Base-by-base conservation (phyloP, 1,140 invertebrate species). In the Brachionus asplanchnoidis region DNA sequence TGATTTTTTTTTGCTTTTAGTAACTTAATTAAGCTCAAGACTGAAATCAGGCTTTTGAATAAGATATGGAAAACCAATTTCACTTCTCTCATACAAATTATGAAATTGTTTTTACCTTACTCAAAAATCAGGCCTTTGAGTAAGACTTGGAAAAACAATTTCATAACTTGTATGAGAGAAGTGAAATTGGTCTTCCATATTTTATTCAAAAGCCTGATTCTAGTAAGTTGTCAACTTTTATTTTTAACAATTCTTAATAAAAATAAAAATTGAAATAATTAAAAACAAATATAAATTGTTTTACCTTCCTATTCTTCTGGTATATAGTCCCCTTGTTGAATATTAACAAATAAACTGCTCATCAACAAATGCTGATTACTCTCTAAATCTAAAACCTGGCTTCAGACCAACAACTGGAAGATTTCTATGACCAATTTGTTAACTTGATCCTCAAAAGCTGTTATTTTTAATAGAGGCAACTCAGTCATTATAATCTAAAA, bases 371-470 rank as follows among this genome's bases (percentile, higher is more conserved):
- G 89, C 70, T 89, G 87, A 73, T 90, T 90, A 65, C 86, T 87
- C 73, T 89, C 89, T 93, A 88, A 97, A 95, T 2, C 95, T 91
- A 89, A 95, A 97, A 32, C 89, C 89, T 2, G 95, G 94, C 90
- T 98, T 97, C 28, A 99, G 91, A 60, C 97, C 97, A 90, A 99
- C 97, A 70, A 99, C 91, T 3, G 97, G 98, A 78, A 99, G 91
- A 85, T 99, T 98, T 84, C 98, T 91, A 88, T 99, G 97, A 0
- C 98, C 98, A 2, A 99, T 92, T 84, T 99, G 92, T 89, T 98
- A 68, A 95, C 94, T 88, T 94, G 98, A 90, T 99, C 98, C 89
- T 99, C 98, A 91, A 97, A 99, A 5, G 99, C 98, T 1, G 96
- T 97, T 88, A 99, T 98, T 50, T 97, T 92, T 8, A 99, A 90